Evolutionary conservation across 2,113 vertebrate genomes (phyloP).

Genomic region (Thamnaconus septentrionalis): DNA sequence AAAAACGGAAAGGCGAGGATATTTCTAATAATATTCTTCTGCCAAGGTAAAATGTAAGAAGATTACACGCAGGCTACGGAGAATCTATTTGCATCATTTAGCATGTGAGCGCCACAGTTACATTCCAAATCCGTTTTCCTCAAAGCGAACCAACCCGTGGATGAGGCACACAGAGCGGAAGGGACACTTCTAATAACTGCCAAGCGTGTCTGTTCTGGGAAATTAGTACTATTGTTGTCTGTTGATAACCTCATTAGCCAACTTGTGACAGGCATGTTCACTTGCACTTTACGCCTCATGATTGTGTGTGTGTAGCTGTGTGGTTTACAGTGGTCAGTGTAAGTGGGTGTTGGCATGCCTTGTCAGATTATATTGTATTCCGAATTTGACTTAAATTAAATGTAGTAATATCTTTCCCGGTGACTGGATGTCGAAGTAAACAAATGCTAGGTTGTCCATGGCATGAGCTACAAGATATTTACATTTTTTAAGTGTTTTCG

Average conservation of each 20-base stretch:
- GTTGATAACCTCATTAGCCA: conserved; percentile 58
- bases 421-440: conserved; percentile 52
- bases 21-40: conserved; percentile 11
- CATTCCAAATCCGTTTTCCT: conserved; percentile 54
- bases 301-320: conserved; percentile 55
- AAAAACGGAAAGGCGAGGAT: conserved; percentile 4
- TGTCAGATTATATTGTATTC: conserved; percentile 57
- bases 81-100: conserved; percentile 36
- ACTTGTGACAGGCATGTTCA: conserved; percentile 58
- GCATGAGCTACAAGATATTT: conserved; percentile 48
- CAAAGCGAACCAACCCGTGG: conserved; percentile 15
- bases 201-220: conserved; percentile 53
- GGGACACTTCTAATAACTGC: conserved; percentile 61
- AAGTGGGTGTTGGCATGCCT: conserved; percentile 63
- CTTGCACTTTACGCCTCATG: conserved; percentile 63
- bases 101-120: conserved; percentile 24
- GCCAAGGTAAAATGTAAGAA: conserved; percentile 38
- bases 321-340: conserved; percentile 62
- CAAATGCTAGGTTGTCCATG: conserved; percentile 53
- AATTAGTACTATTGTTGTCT: conserved; percentile 57
- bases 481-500: conserved; percentile 37
- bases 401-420: conserved; percentile 47
- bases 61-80: conserved; percentile 30
- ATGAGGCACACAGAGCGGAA: conserved; percentile 42
- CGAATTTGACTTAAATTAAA: conserved; percentile 58